Conservation (phyloP, 2,888 invertebrate species). For the Poecilus cupreus region DNA sequence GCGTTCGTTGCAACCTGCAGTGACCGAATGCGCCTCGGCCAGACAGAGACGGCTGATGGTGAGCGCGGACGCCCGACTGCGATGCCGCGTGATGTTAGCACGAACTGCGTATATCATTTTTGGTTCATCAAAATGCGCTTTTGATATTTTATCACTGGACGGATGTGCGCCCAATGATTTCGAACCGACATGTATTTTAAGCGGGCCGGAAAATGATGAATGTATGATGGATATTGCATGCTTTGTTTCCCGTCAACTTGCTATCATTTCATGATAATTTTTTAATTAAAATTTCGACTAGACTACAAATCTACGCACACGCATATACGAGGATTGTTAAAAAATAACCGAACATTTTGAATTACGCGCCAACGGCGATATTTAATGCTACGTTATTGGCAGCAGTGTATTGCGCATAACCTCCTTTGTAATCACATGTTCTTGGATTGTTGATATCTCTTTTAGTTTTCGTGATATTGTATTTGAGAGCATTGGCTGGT, state of each 20-base stretch:
- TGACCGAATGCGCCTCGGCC: conserved; percentile 4
- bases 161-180: conserved; percentile 57
- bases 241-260: conserved; percentile 55
- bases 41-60: not conserved
- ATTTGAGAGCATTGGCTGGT: too few species aligned
- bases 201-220: conserved; percentile 52
- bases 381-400: too few species aligned
- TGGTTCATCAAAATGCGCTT: conserved; percentile 60
- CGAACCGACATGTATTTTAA: conserved; percentile 52
- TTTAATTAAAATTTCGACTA: conserved; percentile 53
- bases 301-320: not conserved
- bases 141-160: conserved; percentile 57
- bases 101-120: conserved; percentile 53
- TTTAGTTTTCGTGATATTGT: too few species aligned
- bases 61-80: not conserved
- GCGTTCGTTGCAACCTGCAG: conserved; percentile 46
- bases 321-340: too few species aligned
- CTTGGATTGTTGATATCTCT: too few species aligned
- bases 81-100: not conserved
- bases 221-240: conserved; percentile 54
- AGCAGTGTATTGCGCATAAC: too few species aligned
- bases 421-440: too few species aligned
- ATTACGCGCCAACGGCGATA: too few species aligned
- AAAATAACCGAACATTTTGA: too few species aligned
- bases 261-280: conserved; percentile 50